Evolutionary conservation across 2,888 invertebrate genomes (phyloP).

Genomic region (Saturnia pavonia): DNA sequence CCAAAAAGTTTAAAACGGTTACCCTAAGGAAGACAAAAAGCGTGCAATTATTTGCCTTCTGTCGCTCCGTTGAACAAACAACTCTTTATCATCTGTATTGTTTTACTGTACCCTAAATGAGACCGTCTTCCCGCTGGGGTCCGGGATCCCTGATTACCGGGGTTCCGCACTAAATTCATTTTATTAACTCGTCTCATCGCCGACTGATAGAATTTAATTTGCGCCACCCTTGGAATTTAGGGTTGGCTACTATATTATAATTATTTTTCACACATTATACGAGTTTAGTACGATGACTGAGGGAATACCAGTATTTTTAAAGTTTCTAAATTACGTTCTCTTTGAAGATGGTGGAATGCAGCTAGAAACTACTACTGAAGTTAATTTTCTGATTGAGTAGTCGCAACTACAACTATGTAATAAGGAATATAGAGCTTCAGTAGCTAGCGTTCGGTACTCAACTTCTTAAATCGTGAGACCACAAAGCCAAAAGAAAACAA

Average conservation of each 20-base stretch:
- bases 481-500: no score
- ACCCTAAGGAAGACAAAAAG: slow-evolving; percentile 52
- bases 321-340: background rate
- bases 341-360: background rate
- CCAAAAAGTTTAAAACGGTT: slow-evolving; percentile 46
- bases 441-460: background rate
- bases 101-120: slow-evolving; percentile 65
- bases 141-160: slow-evolving; percentile 60
- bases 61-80: slow-evolving; percentile 67
- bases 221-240: slow-evolving; percentile 57
- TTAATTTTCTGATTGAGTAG: background rate
- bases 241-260: slow-evolving; percentile 43
- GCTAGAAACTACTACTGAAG: background rate
- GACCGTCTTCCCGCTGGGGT: slow-evolving; percentile 46
- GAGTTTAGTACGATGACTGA: background rate
- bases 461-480: background rate
- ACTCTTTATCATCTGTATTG: slow-evolving; percentile 70
- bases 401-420: background rate
- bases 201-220: slow-evolving; percentile 78
- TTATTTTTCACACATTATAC: slow-evolving; percentile 18
- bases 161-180: slow-evolving; percentile 72
- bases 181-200: slow-evolving; percentile 81
- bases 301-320: background rate
- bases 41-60: slow-evolving; percentile 71
- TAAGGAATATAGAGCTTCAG: background rate